A percentile compares a stretch with the other conserved stretches of the same genome.
Conservation (phyloP, 2,888 invertebrate genomes). For the Pemphredon lugubris region DNA sequence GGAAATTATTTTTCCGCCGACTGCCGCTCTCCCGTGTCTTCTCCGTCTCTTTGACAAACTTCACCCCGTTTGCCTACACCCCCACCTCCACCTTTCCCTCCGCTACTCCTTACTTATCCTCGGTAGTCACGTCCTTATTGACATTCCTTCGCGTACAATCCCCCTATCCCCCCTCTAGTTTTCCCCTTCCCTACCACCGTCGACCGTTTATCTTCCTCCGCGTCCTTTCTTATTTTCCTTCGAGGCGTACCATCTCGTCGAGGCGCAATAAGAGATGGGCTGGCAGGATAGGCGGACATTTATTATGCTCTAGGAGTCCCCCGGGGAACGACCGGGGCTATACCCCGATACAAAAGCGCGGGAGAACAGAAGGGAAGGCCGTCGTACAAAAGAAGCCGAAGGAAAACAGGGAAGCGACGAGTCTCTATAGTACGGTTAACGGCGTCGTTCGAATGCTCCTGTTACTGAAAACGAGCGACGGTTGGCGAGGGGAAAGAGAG, state of each 20-base stretch:
- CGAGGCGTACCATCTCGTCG: slow-evolving; percentile 20
- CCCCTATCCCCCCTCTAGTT: neutral
- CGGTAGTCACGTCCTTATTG: slow-evolving; percentile 40
- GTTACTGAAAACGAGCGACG: slow-evolving; percentile 25
- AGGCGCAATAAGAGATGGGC: slow-evolving; percentile 54
- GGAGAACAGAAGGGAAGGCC: slow-evolving; percentile 20
- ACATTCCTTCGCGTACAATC: slow-evolving; percentile 24
- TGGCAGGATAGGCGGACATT: slow-evolving; percentile 51
- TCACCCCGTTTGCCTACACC: neutral
- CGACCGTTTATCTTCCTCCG: slow-evolving; percentile 1
- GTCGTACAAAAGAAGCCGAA: neutral
- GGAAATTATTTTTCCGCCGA: neutral
- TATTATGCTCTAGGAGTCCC: slow-evolving; percentile 53
- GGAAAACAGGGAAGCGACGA: slow-evolving; percentile 10
- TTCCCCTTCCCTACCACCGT: neutral
- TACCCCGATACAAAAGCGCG: slow-evolving; percentile 45
- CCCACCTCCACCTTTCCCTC: slow-evolving; percentile 14
- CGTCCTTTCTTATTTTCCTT: slow-evolving; percentile 17
- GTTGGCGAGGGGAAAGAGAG: slow-evolving; percentile 6
- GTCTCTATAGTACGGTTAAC: neutral
- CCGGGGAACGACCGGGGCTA: slow-evolving; percentile 16
- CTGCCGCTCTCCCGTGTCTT: neutral
- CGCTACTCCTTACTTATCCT: slow-evolving; percentile 24
- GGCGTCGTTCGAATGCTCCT: neutral
- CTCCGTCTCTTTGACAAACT: neutral